Conservation (phyloP, 1,140 invertebrate species). For the Neuroterus valhalla region DNA sequence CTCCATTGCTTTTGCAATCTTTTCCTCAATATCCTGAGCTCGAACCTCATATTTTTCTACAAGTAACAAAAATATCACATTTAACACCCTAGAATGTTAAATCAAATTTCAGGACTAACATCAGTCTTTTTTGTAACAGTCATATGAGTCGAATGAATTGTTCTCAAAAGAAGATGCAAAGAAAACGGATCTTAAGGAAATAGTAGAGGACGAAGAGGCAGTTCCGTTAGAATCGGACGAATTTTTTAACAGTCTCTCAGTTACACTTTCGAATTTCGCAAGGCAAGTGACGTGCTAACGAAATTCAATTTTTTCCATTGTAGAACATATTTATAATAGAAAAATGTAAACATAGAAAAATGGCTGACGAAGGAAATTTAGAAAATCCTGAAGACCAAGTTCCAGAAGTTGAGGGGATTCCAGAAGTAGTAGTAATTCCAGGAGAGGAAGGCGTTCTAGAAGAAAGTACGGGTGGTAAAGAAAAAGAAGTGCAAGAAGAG, state of each 20-base stretch:
- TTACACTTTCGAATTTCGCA: not conserved
- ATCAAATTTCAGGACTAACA: too few species aligned
- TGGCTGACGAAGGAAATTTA: constrained; percentile 17
- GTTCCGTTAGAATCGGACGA: not conserved
- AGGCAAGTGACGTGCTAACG: constrained; percentile 3
- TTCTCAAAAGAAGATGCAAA: not conserved
- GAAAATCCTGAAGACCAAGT: not conserved
- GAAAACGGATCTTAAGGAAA: constrained; percentile 4
- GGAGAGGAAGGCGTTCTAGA: not conserved
- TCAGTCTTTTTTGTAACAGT: not conserved
- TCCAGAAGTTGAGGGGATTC: not conserved
- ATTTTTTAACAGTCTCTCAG: not conserved
- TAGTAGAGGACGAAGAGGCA: not conserved
- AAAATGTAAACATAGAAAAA: not conserved
- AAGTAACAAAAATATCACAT: too few species aligned
- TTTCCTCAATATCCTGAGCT: not conserved
- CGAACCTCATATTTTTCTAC: not conserved
- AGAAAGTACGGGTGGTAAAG: constrained; percentile 10
- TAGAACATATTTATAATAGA: not conserved
- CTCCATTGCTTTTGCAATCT: not conserved
- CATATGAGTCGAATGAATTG: not conserved
- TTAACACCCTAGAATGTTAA: too few species aligned
- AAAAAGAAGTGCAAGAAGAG: not conserved
- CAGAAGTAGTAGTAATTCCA: not conserved
- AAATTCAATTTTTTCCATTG: not conserved